Percentiles rank a stretch among this genome's conserved stretches.
phyloP scores from a whole-genome alignment of 2,888 invertebrate genomes.

The Agrotis clavis region DNA sequence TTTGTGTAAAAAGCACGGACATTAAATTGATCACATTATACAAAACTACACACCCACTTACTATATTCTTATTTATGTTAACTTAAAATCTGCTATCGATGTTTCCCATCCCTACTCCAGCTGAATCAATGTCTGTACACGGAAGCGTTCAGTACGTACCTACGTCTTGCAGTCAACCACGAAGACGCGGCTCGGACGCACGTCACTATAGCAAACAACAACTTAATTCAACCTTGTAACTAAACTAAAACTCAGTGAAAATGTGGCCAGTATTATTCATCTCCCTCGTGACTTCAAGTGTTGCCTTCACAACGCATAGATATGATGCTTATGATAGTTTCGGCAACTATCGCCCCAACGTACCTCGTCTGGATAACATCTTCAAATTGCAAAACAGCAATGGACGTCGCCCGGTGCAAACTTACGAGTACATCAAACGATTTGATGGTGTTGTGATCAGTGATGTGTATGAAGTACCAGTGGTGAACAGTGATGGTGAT shows the following conservation, averaged over 20 bases:
- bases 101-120: slow-evolving; percentile 30
- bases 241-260: slow-evolving; percentile 26
- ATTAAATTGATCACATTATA: no score
- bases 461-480: slow-evolving; percentile 27
- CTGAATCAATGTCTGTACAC: slow-evolving; percentile 5
- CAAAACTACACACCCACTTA: no score
- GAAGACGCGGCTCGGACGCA: slow-evolving; percentile 45
- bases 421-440: slow-evolving; percentile 23
- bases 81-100: no score
- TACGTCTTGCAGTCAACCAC: slow-evolving; percentile 47
- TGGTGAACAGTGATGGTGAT: background rate
- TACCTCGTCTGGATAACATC: background rate
- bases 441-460: slow-evolving; percentile 33
- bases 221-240: background rate
- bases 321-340: slow-evolving; percentile 24
- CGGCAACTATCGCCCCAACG: slow-evolving; percentile 26
- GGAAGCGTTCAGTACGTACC: slow-evolving; percentile 16
- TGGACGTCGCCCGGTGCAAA: slow-evolving; percentile 31
- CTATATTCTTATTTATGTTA: background rate
- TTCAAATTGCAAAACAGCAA: slow-evolving; percentile 20
- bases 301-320: slow-evolving; percentile 40
- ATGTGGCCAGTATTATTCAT: slow-evolving; percentile 49
- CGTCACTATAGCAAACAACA: slow-evolving; percentile 1
- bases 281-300: slow-evolving; percentile 26
- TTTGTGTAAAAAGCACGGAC: no score